phyloP scores from a whole-genome alignment of 2,113 vertebrate species.

The Pan troglodytes region DNA sequence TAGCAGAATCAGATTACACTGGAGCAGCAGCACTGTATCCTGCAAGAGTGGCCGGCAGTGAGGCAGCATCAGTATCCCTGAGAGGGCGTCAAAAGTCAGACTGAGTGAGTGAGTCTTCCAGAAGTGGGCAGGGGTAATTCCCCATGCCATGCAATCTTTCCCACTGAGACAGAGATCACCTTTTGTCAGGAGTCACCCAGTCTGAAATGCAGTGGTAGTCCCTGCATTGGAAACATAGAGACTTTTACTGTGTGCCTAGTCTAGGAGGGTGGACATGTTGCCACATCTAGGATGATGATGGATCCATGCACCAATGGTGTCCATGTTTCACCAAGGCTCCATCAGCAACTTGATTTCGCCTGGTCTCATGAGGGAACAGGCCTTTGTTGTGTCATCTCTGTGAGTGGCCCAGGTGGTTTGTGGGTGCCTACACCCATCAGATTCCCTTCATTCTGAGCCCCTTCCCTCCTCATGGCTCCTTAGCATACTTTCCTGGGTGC shows the following conservation, averaged over 20 bases:
- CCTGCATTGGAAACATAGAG: neutral
- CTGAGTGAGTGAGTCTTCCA: neutral
- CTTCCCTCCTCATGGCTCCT: neutral
- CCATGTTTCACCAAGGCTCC: too few species aligned
- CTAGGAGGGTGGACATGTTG: neutral
- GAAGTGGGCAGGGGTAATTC: neutral
- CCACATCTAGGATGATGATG: too few species aligned
- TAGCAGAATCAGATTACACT: neutral
- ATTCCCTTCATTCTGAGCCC: neutral
- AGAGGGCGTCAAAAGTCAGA: neutral
- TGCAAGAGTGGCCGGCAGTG: neutral
- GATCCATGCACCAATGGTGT: too few species aligned
- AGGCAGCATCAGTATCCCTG: neutral
- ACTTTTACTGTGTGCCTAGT: neutral
- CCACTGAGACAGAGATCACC: neutral
- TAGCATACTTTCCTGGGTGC: neutral
- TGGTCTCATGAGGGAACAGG: neutral
- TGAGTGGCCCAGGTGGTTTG: neutral
- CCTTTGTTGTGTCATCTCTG: neutral
- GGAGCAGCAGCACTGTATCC: neutral
- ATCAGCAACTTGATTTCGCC: neutral
- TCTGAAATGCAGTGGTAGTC: neutral
- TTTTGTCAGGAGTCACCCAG: neutral
- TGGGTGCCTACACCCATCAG: neutral
- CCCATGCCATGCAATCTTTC: neutral